Evolutionary conservation across 2,113 vertebrate genomes (phyloP).

Genomic region (Equus przewalskii): DNA sequence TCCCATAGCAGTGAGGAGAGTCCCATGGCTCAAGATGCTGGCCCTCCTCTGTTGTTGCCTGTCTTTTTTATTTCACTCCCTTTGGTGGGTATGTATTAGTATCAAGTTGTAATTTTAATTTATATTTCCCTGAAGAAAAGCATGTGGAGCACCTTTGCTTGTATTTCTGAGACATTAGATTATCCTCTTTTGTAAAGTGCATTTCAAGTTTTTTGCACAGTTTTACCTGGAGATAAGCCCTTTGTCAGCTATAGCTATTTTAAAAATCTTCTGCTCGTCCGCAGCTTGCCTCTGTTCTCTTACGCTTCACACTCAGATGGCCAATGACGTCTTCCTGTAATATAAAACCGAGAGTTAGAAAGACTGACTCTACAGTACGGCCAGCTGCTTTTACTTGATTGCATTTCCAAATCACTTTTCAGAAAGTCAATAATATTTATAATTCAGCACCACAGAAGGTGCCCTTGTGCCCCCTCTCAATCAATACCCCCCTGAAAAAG

Average conservation of each 20-base stretch:
- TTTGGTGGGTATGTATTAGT: not conserved
- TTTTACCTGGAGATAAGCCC: not conserved
- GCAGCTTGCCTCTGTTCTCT: not conserved
- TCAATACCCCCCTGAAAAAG: slow-evolving; percentile 10
- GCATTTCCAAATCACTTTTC: slow-evolving; percentile 69
- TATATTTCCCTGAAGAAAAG: slow-evolving; percentile 9
- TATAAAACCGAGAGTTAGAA: slow-evolving; percentile 42
- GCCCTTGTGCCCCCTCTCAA: slow-evolving; percentile 18
- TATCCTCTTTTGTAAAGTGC: not conserved
- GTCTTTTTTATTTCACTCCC: not conserved
- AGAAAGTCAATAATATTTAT: slow-evolving; percentile 71
- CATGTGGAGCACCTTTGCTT: not conserved
- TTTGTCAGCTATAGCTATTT: not conserved
- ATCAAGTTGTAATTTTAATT: not conserved
- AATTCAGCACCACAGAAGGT: slow-evolving; percentile 66
- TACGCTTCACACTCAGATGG: not conserved
- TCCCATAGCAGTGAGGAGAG: not conserved
- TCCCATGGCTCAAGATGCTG: not conserved
- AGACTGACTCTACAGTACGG: not conserved
- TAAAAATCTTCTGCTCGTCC: not conserved
- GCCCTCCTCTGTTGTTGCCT: not conserved
- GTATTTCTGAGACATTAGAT: not conserved
- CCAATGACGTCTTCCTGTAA: slow-evolving; percentile 50
- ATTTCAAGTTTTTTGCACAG: not conserved
- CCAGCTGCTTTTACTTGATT: slow-evolving; percentile 47